These are phyloP conservation scores for Dasypogon diadema DNA, from an alignment of 2,888 invertebrate species.

Conservation along the genomic window DNA sequence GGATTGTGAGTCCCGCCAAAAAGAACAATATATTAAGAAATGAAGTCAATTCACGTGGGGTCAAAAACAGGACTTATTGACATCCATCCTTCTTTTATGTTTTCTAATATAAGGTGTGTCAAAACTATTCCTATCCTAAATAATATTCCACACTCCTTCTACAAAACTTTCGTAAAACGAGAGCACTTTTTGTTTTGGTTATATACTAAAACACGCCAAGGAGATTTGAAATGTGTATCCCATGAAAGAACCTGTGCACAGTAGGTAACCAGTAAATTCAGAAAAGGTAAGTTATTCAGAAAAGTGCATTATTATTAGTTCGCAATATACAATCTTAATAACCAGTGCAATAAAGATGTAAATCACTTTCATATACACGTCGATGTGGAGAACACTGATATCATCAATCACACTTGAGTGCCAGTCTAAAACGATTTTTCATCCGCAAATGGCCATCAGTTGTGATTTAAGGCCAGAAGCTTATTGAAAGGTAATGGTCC, in stretches of 20 bases:
- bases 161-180: too few species aligned
- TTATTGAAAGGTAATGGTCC: slow-evolving; percentile 54
- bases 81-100: too few species aligned
- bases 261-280: background rate
- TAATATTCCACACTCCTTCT: too few species aligned
- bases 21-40: too few species aligned
- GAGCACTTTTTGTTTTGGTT: too few species aligned
- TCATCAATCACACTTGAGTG: slow-evolving; percentile 55
- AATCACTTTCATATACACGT: slow-evolving; percentile 50
- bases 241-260: background rate
- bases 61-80: too few species aligned
- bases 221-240: too few species aligned
- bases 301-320: background rate
- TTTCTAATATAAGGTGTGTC: too few species aligned
- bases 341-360: slow-evolving; percentile 44
- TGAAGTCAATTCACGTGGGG: too few species aligned
- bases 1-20: too few species aligned
- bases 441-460: slow-evolving; percentile 55
- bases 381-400: slow-evolving; percentile 36
- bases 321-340: slow-evolving; percentile 31
- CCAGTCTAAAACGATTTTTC: slow-evolving; percentile 55
- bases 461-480: slow-evolving; percentile 52
- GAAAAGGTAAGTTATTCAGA: background rate
- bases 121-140: too few species aligned
- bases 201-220: too few species aligned